Base-by-base conservation (phyloP, 2,113 vertebrate genomes). In the Stegastes partitus region DNA sequence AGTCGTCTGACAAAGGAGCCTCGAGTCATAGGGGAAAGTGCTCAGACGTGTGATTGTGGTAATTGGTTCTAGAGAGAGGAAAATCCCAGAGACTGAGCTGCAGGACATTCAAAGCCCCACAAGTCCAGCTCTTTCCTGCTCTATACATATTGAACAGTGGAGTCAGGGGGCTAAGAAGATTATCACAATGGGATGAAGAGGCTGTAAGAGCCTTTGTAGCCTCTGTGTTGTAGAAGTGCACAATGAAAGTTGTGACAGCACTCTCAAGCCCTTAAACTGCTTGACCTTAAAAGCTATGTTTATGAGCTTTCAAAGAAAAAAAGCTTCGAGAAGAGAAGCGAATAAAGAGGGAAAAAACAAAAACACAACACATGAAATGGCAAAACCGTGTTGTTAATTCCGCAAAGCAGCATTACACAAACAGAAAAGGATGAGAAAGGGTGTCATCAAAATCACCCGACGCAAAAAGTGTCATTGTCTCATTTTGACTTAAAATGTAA, bases 101-200 rank as follows among this genome's bases (percentile, higher is more conserved):
- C 74, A 74, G 84, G 68, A 86, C 79, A 79, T 81, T 89, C 70
- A 86, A 88, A 93, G 83, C 90, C 82, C 88, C 85, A 79, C 63
- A 89, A 91, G 87, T 82, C 54, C 82, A 75, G 80, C 81, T 85
- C 89, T 92, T 90, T 87, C 67, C 64, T 85, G 70, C 89, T 81
- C 73, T 78, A 81, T 82, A 88, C 91, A 90, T 87, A 88, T 83
- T 91, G 91, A 94, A 89, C 91, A 89, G 88, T 82, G 72, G 82
- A 90, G 87, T 91, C 75, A 74, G 68, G 74, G 76, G 85, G 55
- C 82, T 94, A 94, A 94, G 92, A 80, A 93, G 94, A 95, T 95
- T 94, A 95, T 56, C 86, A 87, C 92, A 95, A 95, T 94, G 91
- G 93, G 94, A 95, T 94, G 89, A 94, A 93, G 88, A 89, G 88